Percentiles rank a stretch among this genome's conserved stretches.
These are phyloP conservation scores for Gopherus flavomarginatus DNA, from an alignment of 2,113 vertebrate species.

Conservation along the genomic window DNA sequence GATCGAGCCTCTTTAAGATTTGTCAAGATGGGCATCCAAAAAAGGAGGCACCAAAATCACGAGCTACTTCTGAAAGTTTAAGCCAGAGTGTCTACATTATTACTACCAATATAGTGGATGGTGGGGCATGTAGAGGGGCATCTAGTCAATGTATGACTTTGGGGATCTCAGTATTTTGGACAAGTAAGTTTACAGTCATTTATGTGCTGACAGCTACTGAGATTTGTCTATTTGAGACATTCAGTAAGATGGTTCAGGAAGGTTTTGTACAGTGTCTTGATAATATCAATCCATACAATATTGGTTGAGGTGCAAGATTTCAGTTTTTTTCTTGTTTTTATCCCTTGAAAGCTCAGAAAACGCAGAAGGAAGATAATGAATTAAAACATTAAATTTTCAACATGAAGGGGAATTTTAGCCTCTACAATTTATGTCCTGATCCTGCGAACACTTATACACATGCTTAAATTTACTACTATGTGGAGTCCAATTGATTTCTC, in stretches of 20 bases:
- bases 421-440: not conserved
- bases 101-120: not conserved
- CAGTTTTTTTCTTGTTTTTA: not conserved
- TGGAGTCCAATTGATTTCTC: not conserved
- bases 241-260: not conserved
- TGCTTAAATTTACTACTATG: not conserved
- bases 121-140: not conserved
- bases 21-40: not conserved
- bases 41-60: not conserved
- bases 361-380: not conserved
- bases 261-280: not conserved
- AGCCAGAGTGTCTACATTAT: not conserved
- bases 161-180: not conserved
- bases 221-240: not conserved
- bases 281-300: not conserved
- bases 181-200: not conserved
- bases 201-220: not conserved
- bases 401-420: not conserved
- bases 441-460: not conserved
- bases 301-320: not conserved
- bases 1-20: not conserved
- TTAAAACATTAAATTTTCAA: not conserved
- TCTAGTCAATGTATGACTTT: not conserved
- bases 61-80: not conserved
- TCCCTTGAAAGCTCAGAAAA: not conserved